A percentile compares a stretch with the other conserved stretches of the same genome.
Conservation (phyloP, 2,888 invertebrate genomes). For the Sesia apiformis region DNA sequence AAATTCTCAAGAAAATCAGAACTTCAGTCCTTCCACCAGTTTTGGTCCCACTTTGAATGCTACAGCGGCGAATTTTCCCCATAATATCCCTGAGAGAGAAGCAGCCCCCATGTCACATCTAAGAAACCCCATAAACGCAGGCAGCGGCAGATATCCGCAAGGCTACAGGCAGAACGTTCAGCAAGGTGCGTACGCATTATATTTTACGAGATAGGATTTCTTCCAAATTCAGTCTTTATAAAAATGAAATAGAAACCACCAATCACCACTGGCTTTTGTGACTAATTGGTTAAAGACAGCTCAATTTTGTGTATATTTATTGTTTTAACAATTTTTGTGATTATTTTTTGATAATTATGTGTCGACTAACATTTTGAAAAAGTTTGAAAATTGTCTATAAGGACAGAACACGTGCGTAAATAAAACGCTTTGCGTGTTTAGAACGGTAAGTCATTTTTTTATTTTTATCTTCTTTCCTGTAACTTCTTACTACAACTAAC, state of each 20-base stretch:
- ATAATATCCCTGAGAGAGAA: slow-evolving; percentile 56
- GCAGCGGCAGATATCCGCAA: slow-evolving; percentile 61
- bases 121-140: slow-evolving; percentile 54
- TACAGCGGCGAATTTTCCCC: slow-evolving; percentile 52
- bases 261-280: slow-evolving; percentile 60
- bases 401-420: slow-evolving; percentile 12
- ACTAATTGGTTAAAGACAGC: slow-evolving; percentile 66
- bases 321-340: slow-evolving; percentile 26
- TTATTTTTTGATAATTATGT: slow-evolving; percentile 27
- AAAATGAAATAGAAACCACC: slow-evolving; percentile 38
- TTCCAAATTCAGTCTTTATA: slow-evolving; percentile 22
- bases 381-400: background rate
- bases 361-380: slow-evolving; percentile 43
- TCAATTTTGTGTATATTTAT: slow-evolving; percentile 43
- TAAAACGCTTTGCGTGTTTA: slow-evolving; percentile 10
- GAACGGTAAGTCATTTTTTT: slow-evolving; percentile 52
- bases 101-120: slow-evolving; percentile 67
- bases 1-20: slow-evolving; percentile 63
- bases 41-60: slow-evolving; percentile 66
- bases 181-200: slow-evolving; percentile 65
- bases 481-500: slow-evolving; percentile 36
- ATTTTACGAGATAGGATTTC: slow-evolving; percentile 46
- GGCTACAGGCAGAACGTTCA: slow-evolving; percentile 65
- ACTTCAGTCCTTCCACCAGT: slow-evolving; percentile 46
- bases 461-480: slow-evolving; percentile 13